phyloP scores from a whole-genome alignment of 2,797 vertebrate genomes.

The Manis pentadactyla region DNA sequence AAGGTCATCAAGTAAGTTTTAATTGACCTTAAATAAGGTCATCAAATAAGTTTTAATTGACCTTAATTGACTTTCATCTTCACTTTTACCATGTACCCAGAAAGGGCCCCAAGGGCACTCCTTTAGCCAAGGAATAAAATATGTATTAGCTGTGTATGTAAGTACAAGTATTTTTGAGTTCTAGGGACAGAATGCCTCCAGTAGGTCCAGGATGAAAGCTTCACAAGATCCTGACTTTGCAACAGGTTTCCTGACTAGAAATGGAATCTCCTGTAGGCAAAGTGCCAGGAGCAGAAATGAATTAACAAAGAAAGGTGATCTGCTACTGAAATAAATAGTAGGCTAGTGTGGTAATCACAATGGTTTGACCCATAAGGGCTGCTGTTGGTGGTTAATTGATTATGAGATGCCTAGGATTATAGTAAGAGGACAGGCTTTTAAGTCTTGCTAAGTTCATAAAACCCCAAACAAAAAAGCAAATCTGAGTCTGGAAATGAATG shows the following conservation, averaged over 20 bases:
- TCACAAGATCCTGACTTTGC: neutral
- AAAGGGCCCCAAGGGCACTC: neutral
- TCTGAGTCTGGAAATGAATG: neutral
- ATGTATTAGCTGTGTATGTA: neutral
- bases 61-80: neutral
- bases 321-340: neutral
- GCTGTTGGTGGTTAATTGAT: neutral
- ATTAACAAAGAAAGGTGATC: neutral
- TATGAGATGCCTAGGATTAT: neutral
- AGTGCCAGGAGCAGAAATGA: neutral
- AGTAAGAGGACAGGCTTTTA: neutral
- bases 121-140: neutral
- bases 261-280: neutral
- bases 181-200: neutral
- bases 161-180: neutral
- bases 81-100: neutral
- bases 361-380: neutral
- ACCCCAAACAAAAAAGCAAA: neutral
- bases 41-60: neutral
- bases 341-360: neutral
- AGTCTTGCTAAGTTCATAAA: neutral
- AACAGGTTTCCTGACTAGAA: neutral
- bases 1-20: neutral
- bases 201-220: neutral
- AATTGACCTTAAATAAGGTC: neutral